Evolutionary conservation across 1,140 invertebrate species (phyloP).

Genomic region (Drosophila tropicalis): DNA sequence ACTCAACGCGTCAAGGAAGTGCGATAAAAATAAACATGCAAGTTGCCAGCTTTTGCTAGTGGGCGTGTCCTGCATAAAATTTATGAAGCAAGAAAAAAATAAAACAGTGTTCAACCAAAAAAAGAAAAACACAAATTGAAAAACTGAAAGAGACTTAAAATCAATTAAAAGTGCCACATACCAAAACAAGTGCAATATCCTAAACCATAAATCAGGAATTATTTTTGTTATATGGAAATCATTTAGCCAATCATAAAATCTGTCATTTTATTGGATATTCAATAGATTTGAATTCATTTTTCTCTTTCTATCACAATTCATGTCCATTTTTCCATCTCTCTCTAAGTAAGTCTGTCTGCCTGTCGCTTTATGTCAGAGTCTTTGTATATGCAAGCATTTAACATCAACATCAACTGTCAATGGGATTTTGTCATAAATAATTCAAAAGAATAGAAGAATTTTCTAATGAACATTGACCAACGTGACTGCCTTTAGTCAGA

Average conservation of each 20-base stretch:
- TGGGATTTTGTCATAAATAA: conserved; percentile 56
- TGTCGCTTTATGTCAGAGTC: no score
- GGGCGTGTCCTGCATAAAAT: conserved; percentile 17
- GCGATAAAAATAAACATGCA: conserved; percentile 63
- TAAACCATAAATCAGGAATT: conserved; percentile 53
- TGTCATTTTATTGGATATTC: conserved; percentile 1
- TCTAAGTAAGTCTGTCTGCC: not conserved
- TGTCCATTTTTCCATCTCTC: not conserved
- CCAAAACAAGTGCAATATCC: not conserved
- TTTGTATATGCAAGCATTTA: conserved; percentile 4
- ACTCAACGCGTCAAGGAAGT: conserved; percentile 55
- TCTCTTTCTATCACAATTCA: not conserved
- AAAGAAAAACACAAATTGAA: conserved; percentile 21
- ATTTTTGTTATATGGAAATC: conserved; percentile 29
- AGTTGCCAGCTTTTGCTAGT: conserved; percentile 18
- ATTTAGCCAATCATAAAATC: conserved; percentile 17
- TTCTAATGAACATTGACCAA: conserved; percentile 38
- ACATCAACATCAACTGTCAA: conserved; percentile 54
- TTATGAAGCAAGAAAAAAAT: not conserved
- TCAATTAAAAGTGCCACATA: conserved; percentile 39
- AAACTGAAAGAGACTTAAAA: conserved; percentile 35
- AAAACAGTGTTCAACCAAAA: conserved; percentile 20
- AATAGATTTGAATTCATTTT: not conserved
- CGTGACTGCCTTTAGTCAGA: not conserved
- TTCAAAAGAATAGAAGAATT: conserved; percentile 33